Conservation (phyloP, 2,797 vertebrate genomes). For the Oophaga sylvatica region DNA sequence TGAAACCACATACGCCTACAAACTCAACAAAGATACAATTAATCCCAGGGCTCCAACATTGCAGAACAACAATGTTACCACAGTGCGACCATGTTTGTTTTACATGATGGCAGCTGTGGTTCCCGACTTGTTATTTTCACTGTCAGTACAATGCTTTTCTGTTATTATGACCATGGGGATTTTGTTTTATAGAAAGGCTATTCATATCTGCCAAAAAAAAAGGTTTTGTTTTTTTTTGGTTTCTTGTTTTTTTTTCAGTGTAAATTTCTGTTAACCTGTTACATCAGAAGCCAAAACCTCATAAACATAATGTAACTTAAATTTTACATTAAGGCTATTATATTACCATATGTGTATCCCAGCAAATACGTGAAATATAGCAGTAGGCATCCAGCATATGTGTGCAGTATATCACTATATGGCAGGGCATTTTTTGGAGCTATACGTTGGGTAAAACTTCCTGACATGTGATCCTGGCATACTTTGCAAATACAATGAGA, state of each 20-base stretch:
- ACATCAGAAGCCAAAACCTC: background rate
- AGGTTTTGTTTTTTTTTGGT: background rate
- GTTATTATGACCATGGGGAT: background rate
- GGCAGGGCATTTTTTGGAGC: too few relatives aligned
- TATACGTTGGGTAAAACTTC: too few relatives aligned
- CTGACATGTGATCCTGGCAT: too few relatives aligned
- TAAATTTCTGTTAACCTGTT: background rate
- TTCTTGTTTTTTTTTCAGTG: background rate
- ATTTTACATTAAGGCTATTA: too few relatives aligned
- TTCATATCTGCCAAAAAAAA: background rate
- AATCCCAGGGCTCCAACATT: background rate
- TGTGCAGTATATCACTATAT: too few relatives aligned
- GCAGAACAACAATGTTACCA: constrained; percentile 5
- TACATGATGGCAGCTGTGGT: constrained; percentile 4
- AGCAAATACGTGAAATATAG: too few relatives aligned
- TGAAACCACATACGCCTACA: background rate
- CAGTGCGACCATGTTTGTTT: constrained; percentile 8
- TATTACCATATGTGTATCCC: too few relatives aligned
- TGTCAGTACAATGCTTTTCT: constrained; percentile 5
- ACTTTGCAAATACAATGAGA: too few relatives aligned
- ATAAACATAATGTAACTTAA: background rate
- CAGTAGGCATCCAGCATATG: too few relatives aligned
- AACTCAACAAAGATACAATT: background rate
- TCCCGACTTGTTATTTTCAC: background rate
- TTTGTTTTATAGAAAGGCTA: background rate